Evolutionary conservation across 2,113 vertebrate genomes (phyloP).

Genomic region (Tichodroma muraria): DNA sequence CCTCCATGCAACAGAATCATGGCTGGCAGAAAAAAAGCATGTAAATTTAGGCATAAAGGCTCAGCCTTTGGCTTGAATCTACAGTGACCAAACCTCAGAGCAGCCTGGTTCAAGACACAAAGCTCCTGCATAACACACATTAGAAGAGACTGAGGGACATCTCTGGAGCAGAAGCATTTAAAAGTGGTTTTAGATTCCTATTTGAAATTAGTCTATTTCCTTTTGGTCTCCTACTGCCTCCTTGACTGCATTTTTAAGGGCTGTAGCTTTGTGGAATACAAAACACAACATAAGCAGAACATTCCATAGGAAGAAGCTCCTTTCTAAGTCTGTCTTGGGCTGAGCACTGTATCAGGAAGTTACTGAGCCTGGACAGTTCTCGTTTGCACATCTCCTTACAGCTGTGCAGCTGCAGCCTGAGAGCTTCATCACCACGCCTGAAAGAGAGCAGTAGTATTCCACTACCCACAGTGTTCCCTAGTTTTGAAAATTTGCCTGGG

Average conservation of each 20-base stretch:
- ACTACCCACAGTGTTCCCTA: not conserved
- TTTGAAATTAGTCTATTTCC: not conserved
- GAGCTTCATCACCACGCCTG: not conserved
- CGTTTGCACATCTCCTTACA: rapidly evolving
- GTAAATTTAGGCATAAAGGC: not conserved
- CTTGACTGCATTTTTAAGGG: not conserved
- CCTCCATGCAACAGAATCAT: not conserved
- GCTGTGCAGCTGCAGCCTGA: not conserved
- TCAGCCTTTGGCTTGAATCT: not conserved
- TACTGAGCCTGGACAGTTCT: rapidly evolving
- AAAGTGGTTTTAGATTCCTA: not conserved
- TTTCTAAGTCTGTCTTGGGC: not conserved
- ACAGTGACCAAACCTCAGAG: not conserved
- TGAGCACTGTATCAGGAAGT: not conserved
- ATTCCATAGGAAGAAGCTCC: not conserved
- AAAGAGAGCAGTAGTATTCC: not conserved
- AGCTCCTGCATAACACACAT: not conserved
- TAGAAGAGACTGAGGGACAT: not conserved
- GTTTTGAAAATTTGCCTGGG: not conserved
- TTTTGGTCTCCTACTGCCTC: not conserved
- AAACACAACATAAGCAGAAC: not conserved
- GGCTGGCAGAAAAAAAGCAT: not conserved
- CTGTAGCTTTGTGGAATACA: not conserved
- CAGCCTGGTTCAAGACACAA: not conserved
- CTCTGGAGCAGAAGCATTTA: not conserved